phyloP scores from a whole-genome alignment of 2,113 vertebrate genomes.

The Galemys pyrenaicus region DNA sequence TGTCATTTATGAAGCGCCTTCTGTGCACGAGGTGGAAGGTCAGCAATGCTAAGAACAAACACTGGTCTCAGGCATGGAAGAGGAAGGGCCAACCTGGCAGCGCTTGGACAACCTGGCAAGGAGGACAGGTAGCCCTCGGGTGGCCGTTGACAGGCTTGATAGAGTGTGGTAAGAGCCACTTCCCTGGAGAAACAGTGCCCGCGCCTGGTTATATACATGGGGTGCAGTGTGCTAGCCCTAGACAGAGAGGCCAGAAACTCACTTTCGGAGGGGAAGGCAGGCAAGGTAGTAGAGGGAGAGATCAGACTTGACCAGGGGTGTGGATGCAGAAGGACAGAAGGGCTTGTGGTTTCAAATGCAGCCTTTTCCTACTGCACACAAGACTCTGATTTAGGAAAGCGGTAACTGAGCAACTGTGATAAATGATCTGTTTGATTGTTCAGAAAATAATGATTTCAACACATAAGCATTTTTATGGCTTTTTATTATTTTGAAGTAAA shows the following conservation, averaged over 20 bases:
- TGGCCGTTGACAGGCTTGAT: no score
- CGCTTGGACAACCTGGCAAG: background rate
- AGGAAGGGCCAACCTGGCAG: background rate
- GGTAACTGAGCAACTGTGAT: background rate
- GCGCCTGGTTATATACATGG: background rate
- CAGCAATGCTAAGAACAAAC: background rate
- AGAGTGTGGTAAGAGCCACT: background rate
- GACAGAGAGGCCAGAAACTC: background rate
- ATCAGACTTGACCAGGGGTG: background rate
- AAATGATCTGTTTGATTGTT: background rate
- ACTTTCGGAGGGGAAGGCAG: background rate
- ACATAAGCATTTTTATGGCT: slow-evolving; percentile 9
- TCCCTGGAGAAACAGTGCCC: background rate
- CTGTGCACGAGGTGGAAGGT: background rate
- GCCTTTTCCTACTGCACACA: background rate
- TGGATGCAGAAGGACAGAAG: background rate
- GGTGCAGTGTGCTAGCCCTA: background rate
- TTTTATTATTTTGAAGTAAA: slow-evolving; percentile 47
- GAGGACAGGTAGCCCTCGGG: background rate
- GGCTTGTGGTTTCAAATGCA: background rate
- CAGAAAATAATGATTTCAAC: slow-evolving; percentile 1
- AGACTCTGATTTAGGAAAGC: background rate
- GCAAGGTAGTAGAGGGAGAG: no score
- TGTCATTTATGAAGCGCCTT: background rate
- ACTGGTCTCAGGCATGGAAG: background rate